Conservation (phyloP, 2,888 invertebrate species). For the Folsomia candida region DNA sequence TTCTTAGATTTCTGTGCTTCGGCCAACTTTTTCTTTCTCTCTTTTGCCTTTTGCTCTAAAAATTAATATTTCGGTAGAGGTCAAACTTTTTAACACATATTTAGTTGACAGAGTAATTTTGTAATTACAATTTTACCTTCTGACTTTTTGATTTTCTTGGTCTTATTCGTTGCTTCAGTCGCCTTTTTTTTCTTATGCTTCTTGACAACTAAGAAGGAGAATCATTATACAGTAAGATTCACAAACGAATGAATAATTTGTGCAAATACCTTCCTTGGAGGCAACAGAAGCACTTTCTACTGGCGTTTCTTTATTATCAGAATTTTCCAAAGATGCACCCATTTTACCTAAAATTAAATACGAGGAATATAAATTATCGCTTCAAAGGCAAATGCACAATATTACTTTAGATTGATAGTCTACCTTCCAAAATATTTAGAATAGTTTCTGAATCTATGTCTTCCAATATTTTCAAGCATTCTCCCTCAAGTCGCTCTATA, state of each 20-base stretch:
- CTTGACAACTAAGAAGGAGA: background rate
- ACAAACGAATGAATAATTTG: too few relatives aligned
- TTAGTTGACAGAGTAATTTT: too few relatives aligned
- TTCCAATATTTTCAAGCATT: slow-evolving; percentile 55
- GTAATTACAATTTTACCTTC: too few relatives aligned
- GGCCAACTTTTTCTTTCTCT: slow-evolving; percentile 24
- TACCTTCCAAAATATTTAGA: slow-evolving; percentile 53
- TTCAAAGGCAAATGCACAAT: too few relatives aligned
- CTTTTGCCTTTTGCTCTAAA: slow-evolving; percentile 13
- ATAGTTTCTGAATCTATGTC: slow-evolving; percentile 55
- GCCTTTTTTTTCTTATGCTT: slow-evolving; percentile 1
- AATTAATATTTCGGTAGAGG: too few relatives aligned
- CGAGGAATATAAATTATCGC: too few relatives aligned
- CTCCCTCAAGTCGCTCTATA: slow-evolving; percentile 52
- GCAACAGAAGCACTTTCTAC: too few relatives aligned
- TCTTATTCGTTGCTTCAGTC: slow-evolving; percentile 27
- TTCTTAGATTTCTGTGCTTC: slow-evolving; percentile 16
- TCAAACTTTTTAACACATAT: too few relatives aligned
- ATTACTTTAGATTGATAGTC: background rate
- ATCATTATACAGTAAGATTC: too few relatives aligned
- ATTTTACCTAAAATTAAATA: background rate
- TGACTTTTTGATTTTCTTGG: slow-evolving; percentile 11
- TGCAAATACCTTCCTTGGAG: too few relatives aligned
- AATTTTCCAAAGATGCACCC: background rate
- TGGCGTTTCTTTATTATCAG: too few relatives aligned